Evolutionary conservation across 2,113 vertebrate genomes (phyloP).

Genomic region (Ictalurus furcatus): DNA sequence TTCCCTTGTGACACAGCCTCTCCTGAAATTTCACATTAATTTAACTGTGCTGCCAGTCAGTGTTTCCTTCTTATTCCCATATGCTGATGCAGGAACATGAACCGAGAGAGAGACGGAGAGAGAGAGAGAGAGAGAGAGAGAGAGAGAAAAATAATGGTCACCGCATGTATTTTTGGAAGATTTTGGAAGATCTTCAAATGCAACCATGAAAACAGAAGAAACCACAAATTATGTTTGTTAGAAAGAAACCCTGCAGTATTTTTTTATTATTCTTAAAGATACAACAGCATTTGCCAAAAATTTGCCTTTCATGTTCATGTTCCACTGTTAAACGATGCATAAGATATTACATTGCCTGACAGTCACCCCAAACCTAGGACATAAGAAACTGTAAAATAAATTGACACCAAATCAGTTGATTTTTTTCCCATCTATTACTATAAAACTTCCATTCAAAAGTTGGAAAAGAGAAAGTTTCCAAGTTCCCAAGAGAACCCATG

Average conservation of each 20-base stretch:
- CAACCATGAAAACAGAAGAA: conserved; percentile 6
- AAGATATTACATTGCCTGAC: neutral
- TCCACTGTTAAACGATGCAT: neutral
- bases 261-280: neutral
- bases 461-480: too few species aligned
- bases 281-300: too few species aligned
- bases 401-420: neutral
- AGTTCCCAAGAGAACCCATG: too few species aligned
- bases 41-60: conserved; percentile 74
- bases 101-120: conserved; percentile 40
- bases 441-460: neutral
- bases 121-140: too few species aligned
- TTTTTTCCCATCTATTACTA: neutral
- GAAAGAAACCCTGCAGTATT: neutral
- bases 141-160: neutral
- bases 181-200: neutral
- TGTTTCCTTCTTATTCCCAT: conserved; percentile 58
- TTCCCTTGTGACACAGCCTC: conserved; percentile 57
- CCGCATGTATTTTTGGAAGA: conserved; percentile 34
- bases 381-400: neutral
- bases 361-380: neutral
- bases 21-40: conserved; percentile 66
- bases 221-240: neutral
- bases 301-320: neutral
- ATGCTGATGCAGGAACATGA: conserved; percentile 56